Evolutionary conservation across 1,140 invertebrate genomes (phyloP).

Genomic region (Atta cephalotes): DNA sequence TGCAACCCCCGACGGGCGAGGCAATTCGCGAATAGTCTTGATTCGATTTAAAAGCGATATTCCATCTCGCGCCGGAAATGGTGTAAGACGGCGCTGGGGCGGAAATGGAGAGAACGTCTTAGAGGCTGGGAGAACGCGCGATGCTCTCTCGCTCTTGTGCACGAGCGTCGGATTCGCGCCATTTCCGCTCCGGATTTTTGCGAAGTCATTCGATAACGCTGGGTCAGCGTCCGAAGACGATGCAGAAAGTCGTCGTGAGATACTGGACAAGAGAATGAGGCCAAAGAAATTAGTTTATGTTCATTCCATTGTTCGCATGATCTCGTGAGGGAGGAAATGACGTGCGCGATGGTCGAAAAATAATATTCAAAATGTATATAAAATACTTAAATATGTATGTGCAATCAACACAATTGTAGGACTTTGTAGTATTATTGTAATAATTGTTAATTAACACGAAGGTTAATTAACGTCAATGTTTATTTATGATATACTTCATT

Average conservation of each 20-base stretch:
- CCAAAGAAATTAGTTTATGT: slow-evolving; percentile 45
- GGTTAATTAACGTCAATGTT: not conserved
- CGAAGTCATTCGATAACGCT: slow-evolving; percentile 72
- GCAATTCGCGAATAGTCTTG: slow-evolving; percentile 86
- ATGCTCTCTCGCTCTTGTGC: slow-evolving; percentile 31
- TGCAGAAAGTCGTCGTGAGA: not conserved
- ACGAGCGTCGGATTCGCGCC: slow-evolving; percentile 65
- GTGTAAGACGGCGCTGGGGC: slow-evolving; percentile 84
- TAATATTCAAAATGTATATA: not conserved
- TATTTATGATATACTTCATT: not conserved
- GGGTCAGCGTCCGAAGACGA: slow-evolving; percentile 38
- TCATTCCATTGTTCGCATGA: not conserved
- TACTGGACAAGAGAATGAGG: slow-evolving; percentile 22
- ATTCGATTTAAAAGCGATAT: slow-evolving; percentile 86
- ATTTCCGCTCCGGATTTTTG: slow-evolving; percentile 77
- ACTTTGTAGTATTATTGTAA: not conserved
- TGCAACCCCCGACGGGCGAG: slow-evolving; percentile 51
- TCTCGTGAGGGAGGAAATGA: not conserved
- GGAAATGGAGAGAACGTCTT: slow-evolving; percentile 85
- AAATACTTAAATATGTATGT: not conserved
- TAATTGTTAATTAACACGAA: not conserved
- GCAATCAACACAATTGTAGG: not conserved
- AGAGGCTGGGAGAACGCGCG: slow-evolving; percentile 69
- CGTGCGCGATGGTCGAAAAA: too few relatives aligned
- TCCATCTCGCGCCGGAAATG: slow-evolving; percentile 85